Evolutionary conservation across 2,113 vertebrate genomes (phyloP).

Genomic region (Psammodynastes pulverulentus): DNA sequence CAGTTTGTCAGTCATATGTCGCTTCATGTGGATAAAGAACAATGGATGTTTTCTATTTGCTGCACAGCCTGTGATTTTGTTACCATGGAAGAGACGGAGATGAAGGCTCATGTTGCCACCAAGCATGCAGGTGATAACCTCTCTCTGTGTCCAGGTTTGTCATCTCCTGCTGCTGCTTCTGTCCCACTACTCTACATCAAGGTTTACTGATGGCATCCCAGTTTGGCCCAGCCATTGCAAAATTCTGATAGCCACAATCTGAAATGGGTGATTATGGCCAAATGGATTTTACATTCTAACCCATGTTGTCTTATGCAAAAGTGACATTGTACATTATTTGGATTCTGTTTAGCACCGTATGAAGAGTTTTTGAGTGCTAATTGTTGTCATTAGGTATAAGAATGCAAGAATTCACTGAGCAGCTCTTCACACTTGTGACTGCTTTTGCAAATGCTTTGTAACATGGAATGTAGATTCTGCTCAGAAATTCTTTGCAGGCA

Average conservation of each 20-base stretch:
- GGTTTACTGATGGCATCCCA: conserved; percentile 45
- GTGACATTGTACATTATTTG: background rate
- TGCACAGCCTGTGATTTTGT: conserved; percentile 92
- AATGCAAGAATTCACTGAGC: background rate
- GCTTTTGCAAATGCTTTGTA: background rate
- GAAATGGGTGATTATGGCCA: conserved; percentile 36
- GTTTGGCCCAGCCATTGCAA: conserved; percentile 53
- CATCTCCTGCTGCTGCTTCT: conserved; percentile 30
- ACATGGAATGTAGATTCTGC: background rate
- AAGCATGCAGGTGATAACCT: conserved; percentile 85
- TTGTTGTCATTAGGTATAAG: background rate
- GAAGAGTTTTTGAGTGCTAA: background rate
- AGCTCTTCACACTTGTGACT: background rate
- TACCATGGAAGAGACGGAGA: conserved; percentile 94
- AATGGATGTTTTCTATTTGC: conserved; percentile 99
- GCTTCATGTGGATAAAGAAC: conserved; percentile 97
- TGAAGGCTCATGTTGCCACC: conserved; percentile 87
- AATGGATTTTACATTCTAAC: conserved; percentile 20
- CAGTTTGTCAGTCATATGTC: conserved; percentile 99
- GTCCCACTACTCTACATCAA: conserved; percentile 38
- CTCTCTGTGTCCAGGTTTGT: conserved; percentile 33
- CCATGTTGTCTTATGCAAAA: background rate
- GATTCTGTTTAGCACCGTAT: background rate
- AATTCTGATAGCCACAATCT: conserved; percentile 44
- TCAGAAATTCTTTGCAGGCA: background rate